Conservation (phyloP, 2,888 invertebrate species). For the Palloptera scutellata region DNA sequence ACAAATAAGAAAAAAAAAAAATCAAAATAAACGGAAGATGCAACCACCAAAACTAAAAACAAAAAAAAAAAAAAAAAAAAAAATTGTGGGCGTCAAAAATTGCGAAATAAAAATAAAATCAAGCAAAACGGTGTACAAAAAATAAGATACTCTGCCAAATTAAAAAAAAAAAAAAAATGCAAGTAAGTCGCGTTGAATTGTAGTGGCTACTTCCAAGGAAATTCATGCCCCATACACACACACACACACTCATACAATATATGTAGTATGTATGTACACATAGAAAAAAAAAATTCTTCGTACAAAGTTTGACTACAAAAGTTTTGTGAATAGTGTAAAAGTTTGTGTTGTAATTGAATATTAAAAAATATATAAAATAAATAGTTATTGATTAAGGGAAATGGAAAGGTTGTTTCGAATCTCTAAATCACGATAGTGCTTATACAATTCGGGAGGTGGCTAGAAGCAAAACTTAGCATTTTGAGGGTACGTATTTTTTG, state of each 20-base stretch:
- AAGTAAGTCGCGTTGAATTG: constrained; percentile 25
- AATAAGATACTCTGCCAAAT: constrained; percentile 7
- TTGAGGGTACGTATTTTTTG: no score
- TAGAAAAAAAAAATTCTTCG: no score
- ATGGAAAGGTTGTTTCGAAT: no score
- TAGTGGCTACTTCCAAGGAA: constrained; percentile 34
- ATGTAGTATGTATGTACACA: no score
- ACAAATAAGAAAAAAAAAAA: constrained; percentile 24
- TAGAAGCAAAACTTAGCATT: no score
- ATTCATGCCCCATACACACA: constrained; percentile 17
- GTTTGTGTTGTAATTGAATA: no score
- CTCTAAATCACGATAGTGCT: no score
- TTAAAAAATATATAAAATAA: no score
- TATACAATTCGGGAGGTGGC: no score
- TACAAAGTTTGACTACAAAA: no score
- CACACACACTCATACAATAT: neutral
- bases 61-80: constrained; percentile 7
- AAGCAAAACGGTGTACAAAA: constrained; percentile 5
- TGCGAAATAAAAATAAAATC: constrained; percentile 33
- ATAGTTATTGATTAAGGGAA: no score
- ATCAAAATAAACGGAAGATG: constrained; percentile 27
- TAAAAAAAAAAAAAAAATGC: constrained; percentile 27
- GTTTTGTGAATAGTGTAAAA: no score
- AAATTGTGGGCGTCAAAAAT: constrained; percentile 41
- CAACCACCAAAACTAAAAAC: constrained; percentile 18